Evolutionary conservation across 1,140 invertebrate genomes (phyloP), one percentile per base, ranked within the genome.

Genomic region (Episyrphus balteatus): DNA sequence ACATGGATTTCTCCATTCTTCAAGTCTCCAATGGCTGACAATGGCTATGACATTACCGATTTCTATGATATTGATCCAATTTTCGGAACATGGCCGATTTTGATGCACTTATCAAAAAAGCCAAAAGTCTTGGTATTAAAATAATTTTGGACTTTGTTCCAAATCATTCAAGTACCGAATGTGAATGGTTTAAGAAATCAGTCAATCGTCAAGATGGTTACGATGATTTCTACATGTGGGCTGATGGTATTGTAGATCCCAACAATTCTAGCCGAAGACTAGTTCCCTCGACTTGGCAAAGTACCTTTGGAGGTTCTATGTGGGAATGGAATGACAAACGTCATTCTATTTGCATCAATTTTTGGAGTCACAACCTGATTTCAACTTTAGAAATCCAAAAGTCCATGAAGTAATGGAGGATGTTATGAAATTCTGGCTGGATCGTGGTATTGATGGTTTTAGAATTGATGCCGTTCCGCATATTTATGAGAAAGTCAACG

Each of bases 361-460:
- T 51, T 70, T 71, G 0, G 47, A 59, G 0, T 67, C 72, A 15
- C 79, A 83, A 50, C 78, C 78, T 0, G 82, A 84, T 57, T 71
- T 85, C 14, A 84, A 86, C 57, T 78, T 76, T 36, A 61, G 73
- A 2, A 78, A 75, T 57, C 55, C 55, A 1, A 51, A 46, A 0
- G 59, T 80, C 1, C 55, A 61, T 11, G 40, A 71, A 3, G 76
- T 18, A 5, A 36, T 36, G 34, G 3, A 6, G 3, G 34, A 36
- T 12, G 34, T 36, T 36, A 60, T 86, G 13, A 62, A 67, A 18
- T 86, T 82, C 59, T 88, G 85, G 84, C 50, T 88, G 11, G 67
- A 77, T 2, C 75, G 72, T 68, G 82, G 81, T 26, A 77, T 86
- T 0, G 80, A 81, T 62, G 85, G 85, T 19, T 86, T 87, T 55